Evolutionary conservation across 2,797 vertebrate species (phyloP).

Genomic region (Cichlasoma orientale): DNA sequence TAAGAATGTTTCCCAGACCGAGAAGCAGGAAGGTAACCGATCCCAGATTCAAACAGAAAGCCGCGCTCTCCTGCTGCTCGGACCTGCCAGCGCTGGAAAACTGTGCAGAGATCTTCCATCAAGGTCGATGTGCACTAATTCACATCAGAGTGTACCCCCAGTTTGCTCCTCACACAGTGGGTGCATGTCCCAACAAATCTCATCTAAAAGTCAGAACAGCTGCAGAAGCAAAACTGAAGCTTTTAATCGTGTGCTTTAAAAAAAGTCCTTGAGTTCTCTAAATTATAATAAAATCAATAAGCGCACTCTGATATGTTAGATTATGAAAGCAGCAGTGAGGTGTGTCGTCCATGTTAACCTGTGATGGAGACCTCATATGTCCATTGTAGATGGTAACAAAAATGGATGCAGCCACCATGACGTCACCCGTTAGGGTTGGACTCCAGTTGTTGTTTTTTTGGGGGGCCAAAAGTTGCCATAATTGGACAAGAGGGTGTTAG

Average conservation of each 20-base stretch:
- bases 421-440: not conserved
- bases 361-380: not conserved
- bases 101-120: not conserved
- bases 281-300: too few species aligned
- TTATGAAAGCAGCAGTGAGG: not conserved
- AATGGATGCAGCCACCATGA: not conserved
- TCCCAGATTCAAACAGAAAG: not conserved
- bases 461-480: too few species aligned
- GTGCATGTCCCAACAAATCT: too few species aligned
- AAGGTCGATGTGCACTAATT: not conserved
- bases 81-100: not conserved
- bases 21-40: not conserved
- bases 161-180: not conserved
- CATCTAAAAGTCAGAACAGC: not conserved
- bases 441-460: too few species aligned
- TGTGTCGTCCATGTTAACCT: not conserved
- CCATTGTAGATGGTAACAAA: not conserved
- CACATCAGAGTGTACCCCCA: not conserved
- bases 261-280: too few species aligned
- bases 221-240: not conserved
- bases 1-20: not conserved
- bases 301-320: too few species aligned
- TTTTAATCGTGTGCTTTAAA: too few species aligned
- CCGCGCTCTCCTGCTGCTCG: not conserved
- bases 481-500: too few species aligned